Base-by-base conservation (phyloP, 2,113 vertebrate genomes). In the Microcebus jonahi region DNA sequence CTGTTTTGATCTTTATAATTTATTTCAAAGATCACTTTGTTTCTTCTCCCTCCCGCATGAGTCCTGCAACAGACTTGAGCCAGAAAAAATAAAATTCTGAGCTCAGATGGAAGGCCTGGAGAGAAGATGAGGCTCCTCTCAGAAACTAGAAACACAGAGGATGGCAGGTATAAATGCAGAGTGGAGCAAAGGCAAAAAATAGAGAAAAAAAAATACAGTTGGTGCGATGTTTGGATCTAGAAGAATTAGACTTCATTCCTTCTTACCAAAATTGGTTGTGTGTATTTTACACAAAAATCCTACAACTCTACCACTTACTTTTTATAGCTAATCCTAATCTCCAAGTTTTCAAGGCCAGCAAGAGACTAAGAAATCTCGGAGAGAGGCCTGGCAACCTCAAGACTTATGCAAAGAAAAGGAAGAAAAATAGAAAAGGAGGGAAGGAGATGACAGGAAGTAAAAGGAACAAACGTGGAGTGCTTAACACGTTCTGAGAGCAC, bases 171-270 rank as follows among this genome's bases (percentile, higher is more conserved):
- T 4, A 1, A 48, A 14, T 2, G 2, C 1, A 5, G 65, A 29
- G 12, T 3, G 0, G 29, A 3, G 27, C 11, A 7, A 23, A 8
- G 1, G 39, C 84, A 3, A 39, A 75, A 48, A 20, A 42, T 10
- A 14, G 9, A 53, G 50, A 50, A 3, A 48, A 3, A 39, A 73
- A 48, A 3, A n/a, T 13, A 18, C 7, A 65, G 13, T 77, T 42
- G 39, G 36, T 7, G 25, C 12, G 7, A 1, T 14, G 18, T 50
- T 12, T 10, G 50, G 18, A 27, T n/a, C 42, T 31, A 8, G n/a
- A 80, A 25, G 67, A 53, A 42, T 42, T 2, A 25, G 61, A 65
- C 12, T 8, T 20, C 31, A 3, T 31, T 15, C 29, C 55, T 53
- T 95, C 63, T 84, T 75, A 48, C 63, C 65, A 12, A 53, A 80